Evolutionary conservation across 92 coral and sea anemone species (phyloP).

Genomic region (Meandrina meandrites): DNA sequence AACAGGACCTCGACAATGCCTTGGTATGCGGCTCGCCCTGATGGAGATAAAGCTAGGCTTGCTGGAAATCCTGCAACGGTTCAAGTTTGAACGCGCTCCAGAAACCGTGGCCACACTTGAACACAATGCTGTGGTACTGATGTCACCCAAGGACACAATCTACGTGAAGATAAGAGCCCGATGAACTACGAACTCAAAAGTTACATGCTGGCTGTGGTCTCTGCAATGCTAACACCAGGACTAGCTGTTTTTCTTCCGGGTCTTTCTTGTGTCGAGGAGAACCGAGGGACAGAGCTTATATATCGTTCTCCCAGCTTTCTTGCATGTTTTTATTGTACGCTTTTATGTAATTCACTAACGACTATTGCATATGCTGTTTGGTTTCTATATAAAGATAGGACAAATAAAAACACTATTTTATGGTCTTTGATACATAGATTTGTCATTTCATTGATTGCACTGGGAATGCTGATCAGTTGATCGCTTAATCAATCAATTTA

Average conservation of each 20-base stretch:
- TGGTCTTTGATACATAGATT: too few relatives aligned
- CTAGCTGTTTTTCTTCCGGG: neutral
- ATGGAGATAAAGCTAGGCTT: slow-evolving; percentile 62
- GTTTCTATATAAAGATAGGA: too few relatives aligned
- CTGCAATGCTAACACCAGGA: neutral
- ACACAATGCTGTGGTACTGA: slow-evolving; percentile 29
- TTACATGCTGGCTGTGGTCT: neutral
- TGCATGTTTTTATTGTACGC: too few relatives aligned
- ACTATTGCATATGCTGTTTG: too few relatives aligned
- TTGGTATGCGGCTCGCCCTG: slow-evolving; percentile 68
- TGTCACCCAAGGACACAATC: slow-evolving; percentile 49
- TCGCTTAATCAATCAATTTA: too few relatives aligned
- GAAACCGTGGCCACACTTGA: slow-evolving; percentile 48
- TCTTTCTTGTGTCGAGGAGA: neutral
- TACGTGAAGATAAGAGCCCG: slow-evolving; percentile 53
- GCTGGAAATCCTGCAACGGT: slow-evolving; percentile 48
- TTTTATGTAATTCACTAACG: too few relatives aligned
- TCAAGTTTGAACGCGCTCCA: slow-evolving; percentile 60
- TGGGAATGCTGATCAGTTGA: too few relatives aligned
- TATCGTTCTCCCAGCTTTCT: neutral
- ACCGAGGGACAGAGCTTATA: neutral
- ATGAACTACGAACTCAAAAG: neutral
- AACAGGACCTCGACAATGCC: slow-evolving; percentile 63
- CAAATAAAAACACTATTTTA: too few relatives aligned
- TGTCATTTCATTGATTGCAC: too few relatives aligned